Conservation (phyloP, 1,140 invertebrate species). For the Metopolophium dirhodum region DNA sequence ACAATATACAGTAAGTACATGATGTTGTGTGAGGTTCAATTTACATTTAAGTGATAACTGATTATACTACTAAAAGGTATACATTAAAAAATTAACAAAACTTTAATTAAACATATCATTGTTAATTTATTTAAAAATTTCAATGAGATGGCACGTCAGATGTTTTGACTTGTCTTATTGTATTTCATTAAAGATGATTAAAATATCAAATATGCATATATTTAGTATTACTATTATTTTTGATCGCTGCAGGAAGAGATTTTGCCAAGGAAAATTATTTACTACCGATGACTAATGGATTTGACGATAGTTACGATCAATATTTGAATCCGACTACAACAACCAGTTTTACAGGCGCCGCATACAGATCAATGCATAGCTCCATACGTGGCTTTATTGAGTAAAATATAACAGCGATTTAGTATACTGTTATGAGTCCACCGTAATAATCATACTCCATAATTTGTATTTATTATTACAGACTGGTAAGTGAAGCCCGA, state of each 20-base stretch:
- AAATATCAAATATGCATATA: not conserved
- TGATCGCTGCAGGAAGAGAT: not conserved
- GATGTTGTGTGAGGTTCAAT: too few relatives aligned
- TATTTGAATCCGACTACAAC: conserved; percentile 45
- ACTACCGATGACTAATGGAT: not conserved
- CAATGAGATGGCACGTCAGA: too few relatives aligned
- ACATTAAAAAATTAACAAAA: too few relatives aligned
- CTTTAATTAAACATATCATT: too few relatives aligned
- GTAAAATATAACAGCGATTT: not conserved
- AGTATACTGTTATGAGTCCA: too few relatives aligned
- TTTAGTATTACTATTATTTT: not conserved
- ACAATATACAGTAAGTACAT: too few relatives aligned
- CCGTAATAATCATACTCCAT: too few relatives aligned
- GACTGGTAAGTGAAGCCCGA: conserved; percentile 56
- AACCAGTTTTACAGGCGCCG: conserved; percentile 62
- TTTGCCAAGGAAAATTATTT: conserved; percentile 23
- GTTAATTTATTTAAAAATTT: too few relatives aligned
- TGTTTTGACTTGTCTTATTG: too few relatives aligned
- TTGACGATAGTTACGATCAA: conserved; percentile 31
- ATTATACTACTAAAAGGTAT: too few relatives aligned
- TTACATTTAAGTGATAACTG: too few relatives aligned
- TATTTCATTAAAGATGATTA: too few relatives aligned
- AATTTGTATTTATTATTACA: not conserved
- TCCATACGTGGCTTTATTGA: conserved; percentile 26
- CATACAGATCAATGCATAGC: conserved; percentile 71